These are phyloP conservation scores for Brachyptera risi DNA, from an alignment of 2,888 invertebrate species.

Conservation along the genomic window DNA sequence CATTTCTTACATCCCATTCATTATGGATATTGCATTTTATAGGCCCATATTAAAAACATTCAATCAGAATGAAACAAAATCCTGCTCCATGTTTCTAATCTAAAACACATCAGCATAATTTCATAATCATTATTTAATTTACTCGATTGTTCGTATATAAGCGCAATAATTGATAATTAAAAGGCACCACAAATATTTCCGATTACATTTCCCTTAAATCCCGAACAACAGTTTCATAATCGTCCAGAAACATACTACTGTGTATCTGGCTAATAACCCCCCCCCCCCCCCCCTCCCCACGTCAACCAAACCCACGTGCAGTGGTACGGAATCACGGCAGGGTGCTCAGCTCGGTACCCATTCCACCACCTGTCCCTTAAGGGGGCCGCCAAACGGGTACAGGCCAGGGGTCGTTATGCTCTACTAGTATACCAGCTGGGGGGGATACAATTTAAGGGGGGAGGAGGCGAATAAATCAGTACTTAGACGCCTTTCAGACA, in stretches of 20 bases:
- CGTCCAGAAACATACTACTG: not conserved
- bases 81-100: no score
- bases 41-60: no score
- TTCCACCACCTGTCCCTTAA: conserved; percentile 4
- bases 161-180: no score
- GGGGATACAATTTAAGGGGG: not conserved
- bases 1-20: no score
- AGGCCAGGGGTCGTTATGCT: conserved; percentile 25
- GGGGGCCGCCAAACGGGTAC: not conserved
- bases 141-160: no score
- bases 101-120: not conserved
- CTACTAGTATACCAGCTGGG: conserved; percentile 25
- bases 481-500: not conserved
- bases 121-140: not conserved
- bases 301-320: no score
- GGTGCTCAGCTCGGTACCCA: not conserved
- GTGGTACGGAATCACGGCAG: conserved; percentile 17
- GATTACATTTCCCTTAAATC: not conserved
- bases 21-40: no score
- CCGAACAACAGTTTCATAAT: not conserved
- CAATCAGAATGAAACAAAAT: no score
- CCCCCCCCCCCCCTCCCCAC: not conserved
- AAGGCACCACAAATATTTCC: not conserved
- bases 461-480: not conserved
- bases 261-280: not conserved